Base-by-base conservation (phyloP, 2,888 invertebrate genomes). In the Melinaea marsaeus region DNA sequence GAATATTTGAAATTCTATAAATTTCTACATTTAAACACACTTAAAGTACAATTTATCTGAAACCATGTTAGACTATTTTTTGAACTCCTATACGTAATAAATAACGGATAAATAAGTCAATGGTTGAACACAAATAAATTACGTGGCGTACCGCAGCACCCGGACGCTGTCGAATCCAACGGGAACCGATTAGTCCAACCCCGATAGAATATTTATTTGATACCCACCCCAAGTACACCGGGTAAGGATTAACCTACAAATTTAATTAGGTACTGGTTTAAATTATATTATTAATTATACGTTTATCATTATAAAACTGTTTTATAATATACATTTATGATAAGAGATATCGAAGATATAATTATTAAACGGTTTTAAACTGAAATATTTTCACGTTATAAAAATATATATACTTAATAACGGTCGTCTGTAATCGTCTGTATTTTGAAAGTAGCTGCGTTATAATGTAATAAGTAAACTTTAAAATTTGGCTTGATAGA, bases 101-200 rank as follows among this genome's bases (percentile, higher is more conserved):
- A 69, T 67, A 67, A 61, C 46, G 62, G 45, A 67, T 70, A 72
- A 71, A 71, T 71, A 69, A 71, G 64, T 70, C 70, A 70, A 71
- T 71, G 69, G 68, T 68, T 66, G 79, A 77, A 80, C 77, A 79
- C 81, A 84, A 82, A 89, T 89, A 89, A 89, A 88, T 89, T 87
- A 86, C 82, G 85, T 81, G 87, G 88, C 74, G 74, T 79, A 78
- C 86, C 87, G 79, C 84, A 79, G 75, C 77, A 74, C 73, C 81
- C 82, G 84, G 81, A 81, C 83, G 83, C 78, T 84, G 87, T 86
- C 86, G 85, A 85, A 83, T 84, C 86, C 85, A 84, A 83, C 85
- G 84, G 85, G 84, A 85, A 86, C 88, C 88, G 88, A 90, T 90
- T 90, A 89, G 89, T 89, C 86, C 81, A 77, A 75, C 79, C 79